Evolutionary conservation across 1,140 invertebrate species (phyloP), one percentile per base, ranked within the genome.

Genomic region (Zelostemma sp.): DNA sequence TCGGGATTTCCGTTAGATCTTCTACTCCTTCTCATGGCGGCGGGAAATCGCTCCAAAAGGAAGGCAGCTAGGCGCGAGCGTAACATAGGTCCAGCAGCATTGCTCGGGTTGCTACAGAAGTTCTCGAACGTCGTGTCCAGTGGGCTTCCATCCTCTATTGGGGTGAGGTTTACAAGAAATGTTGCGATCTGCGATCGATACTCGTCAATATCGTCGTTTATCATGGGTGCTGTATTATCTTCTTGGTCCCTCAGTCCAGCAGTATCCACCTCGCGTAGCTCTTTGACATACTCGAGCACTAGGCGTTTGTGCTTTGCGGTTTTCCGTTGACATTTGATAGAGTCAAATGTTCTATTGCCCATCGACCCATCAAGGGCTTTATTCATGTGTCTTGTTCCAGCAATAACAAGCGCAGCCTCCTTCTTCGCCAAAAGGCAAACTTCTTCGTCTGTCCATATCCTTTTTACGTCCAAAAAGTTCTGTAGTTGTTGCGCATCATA

Each of bases 271-370:
- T n/a, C n/a, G n/a, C n/a, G n/a, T n/a, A 55, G 1, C 28, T 45
- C 51, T 2, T 21, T 11, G 12, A 55, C 6, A 28, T 19, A 56
- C 12, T 46, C 1, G 6, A 2, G 0, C 6, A 56, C 54, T 2
- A 28, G 15, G 6, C 16, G 0, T 11, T 47, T 56, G 11, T 53
- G 47, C 1, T 2, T n/a, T 0, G 18, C n/a, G 11, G 21, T 16
- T 21, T 46, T 1, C n/a, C 56, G 35, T 1, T 49, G 56, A 18
- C 56, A n/a, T 28, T 59, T 59, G 1, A 59, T 41, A 0, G 46
- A 15, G 12, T 59, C 56, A 1, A n/a, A 1, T 1, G 45, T 40
- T 21, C 56, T 43, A 19, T 59, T 17, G 11, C 16, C 14, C 9
- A 35, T 12, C 4, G 38, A 38, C 5, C 28, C 16, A 12, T 1